These are phyloP conservation scores for Cyprinus carpio DNA, from an alignment of 2,113 vertebrate species.

Conservation along the genomic window DNA sequence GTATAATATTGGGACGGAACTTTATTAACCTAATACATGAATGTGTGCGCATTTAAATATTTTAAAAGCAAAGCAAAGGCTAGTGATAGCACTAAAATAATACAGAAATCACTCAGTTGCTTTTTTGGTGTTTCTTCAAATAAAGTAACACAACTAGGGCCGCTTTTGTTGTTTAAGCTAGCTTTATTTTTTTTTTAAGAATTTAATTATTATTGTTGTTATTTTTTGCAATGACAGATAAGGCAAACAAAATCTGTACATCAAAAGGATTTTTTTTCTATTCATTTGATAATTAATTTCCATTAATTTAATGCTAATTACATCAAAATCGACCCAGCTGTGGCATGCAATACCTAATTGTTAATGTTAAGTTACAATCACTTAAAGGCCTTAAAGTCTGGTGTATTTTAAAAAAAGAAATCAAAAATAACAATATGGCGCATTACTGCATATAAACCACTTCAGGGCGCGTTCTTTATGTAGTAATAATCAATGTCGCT, in stretches of 20 bases:
- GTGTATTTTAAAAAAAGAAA: background rate
- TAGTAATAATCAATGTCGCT: background rate
- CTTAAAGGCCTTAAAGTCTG: background rate
- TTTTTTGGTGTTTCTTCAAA: background rate
- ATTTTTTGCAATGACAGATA: too few relatives aligned
- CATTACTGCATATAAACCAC: background rate
- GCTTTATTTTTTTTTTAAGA: too few relatives aligned
- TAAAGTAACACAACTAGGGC: background rate
- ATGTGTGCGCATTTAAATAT: background rate
- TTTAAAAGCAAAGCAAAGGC: background rate
- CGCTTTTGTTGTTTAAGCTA: background rate
- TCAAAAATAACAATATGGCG: background rate
- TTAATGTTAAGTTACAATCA: background rate
- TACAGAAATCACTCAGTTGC: background rate
- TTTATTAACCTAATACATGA: background rate
- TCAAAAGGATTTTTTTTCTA: background rate
- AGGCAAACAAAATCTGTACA: background rate
- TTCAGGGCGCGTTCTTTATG: background rate
- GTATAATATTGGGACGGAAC: background rate
- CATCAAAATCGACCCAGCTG: too few relatives aligned
- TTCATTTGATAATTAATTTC: too few relatives aligned
- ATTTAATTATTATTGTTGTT: too few relatives aligned
- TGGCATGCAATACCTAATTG: too few relatives aligned
- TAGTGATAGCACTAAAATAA: background rate
- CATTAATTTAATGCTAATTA: too few relatives aligned